Evolutionary conservation across 2,113 vertebrate species (phyloP), one percentile per base, ranked within the genome.

Genomic region (Mormoops blainvillei): DNA sequence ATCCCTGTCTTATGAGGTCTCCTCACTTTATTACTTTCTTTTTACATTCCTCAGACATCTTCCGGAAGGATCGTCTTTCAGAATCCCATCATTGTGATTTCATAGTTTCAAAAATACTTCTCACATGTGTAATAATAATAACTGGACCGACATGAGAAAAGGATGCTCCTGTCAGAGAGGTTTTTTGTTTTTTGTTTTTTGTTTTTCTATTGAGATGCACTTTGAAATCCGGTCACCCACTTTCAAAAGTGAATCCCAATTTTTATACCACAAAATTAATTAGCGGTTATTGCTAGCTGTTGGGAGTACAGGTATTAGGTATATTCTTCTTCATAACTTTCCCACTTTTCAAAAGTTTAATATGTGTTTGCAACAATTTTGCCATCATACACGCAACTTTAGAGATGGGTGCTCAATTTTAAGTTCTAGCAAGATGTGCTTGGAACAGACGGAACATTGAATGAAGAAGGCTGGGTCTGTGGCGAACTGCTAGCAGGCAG

Each of bases 31-130:
- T 28, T 50, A n/a, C 5, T 26, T 85, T 54, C 52, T 74, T 67
- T 80, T 77, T 81, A 38, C 70, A 87, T 81, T 56, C 38, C 20
- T 73, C 41, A 50, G 19, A 8, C 43, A 65, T 84, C 65, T 61
- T 31, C 38, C 65, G 24, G 67, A 68, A 83, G 33, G 82, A 54
- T 20, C 43, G 28, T 71, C 45, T 93, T 88, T 94, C 28, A 73
- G 77, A 77, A 54, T 68, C 65, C 52, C 28, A 82, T 85, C 70
- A 92, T 82, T 92, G 61, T 81, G 18, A 96, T 92, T 84, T 88
- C 85, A 82, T 68, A 85, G 19, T 81, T 94, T 96, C 85, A 96
- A 83, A 95, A 94, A 65, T 89, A 92, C 28, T 92, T 81, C 63
- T 36, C 19, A 80, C 24, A 28, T 96, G 63, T 41, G 54, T 74